Evolutionary conservation across 2,888 invertebrate species (phyloP).

Genomic region (Tiliacea aurago): DNA sequence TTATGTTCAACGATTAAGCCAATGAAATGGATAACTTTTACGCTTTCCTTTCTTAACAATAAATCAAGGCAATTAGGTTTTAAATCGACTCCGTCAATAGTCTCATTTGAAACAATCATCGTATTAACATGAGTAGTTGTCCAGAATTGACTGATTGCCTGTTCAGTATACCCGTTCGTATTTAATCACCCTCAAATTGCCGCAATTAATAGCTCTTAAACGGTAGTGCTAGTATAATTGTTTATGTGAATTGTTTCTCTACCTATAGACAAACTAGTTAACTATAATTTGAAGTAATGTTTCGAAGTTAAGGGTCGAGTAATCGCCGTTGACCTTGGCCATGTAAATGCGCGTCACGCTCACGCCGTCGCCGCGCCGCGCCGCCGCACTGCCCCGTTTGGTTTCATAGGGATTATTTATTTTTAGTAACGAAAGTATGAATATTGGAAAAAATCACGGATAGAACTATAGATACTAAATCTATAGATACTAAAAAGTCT

Average conservation of each 20-base stretch:
- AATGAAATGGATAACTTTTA: slow-evolving; percentile 35
- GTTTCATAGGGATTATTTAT: too few species aligned
- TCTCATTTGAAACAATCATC: slow-evolving; percentile 76
- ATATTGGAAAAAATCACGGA: too few species aligned
- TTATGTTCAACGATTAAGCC: slow-evolving; percentile 13
- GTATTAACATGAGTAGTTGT: slow-evolving; percentile 78
- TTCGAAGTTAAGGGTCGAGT: slow-evolving; percentile 39
- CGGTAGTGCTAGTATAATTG: slow-evolving; percentile 68
- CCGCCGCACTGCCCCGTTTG: too few species aligned
- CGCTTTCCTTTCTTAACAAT: slow-evolving; percentile 49
- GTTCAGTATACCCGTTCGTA: slow-evolving; percentile 76
- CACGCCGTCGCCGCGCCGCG: too few species aligned
- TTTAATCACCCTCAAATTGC: slow-evolving; percentile 80
- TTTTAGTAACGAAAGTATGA: too few species aligned
- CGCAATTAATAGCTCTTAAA: slow-evolving; percentile 77
- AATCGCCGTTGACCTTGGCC: too few species aligned
- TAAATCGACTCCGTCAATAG: slow-evolving; percentile 62
- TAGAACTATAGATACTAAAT: too few species aligned
- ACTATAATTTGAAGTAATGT: slow-evolving; percentile 59
- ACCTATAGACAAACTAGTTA: slow-evolving; percentile 53
- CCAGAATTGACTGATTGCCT: slow-evolving; percentile 81
- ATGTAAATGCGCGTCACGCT: too few species aligned
- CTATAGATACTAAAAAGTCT: too few species aligned
- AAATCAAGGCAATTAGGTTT: slow-evolving; percentile 62
- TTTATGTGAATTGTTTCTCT: slow-evolving; percentile 68